Percentiles rank a stretch among this genome's conserved stretches.
Evolutionary conservation across 2,888 invertebrate genomes (phyloP).

Genomic region (Luperina nickerlii): DNA sequence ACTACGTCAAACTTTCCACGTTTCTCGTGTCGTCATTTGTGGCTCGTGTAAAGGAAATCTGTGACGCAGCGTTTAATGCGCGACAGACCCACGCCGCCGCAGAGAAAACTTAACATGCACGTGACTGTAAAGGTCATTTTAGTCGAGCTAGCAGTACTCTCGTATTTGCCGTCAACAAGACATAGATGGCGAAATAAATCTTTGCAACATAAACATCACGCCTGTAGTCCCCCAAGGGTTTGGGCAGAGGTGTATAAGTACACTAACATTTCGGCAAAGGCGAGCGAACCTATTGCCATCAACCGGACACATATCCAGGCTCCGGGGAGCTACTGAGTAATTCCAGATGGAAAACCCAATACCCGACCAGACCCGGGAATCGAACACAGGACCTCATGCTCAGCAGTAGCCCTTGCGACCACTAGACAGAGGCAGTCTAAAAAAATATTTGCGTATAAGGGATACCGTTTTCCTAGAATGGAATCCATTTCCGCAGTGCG

Average conservation of each 20-base stretch:
- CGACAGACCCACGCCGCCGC: conserved; percentile 72
- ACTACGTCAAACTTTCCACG: conserved; percentile 70
- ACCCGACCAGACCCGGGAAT: not conserved
- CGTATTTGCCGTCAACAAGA: conserved; percentile 55
- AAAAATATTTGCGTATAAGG: conserved; percentile 58
- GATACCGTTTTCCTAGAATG: conserved; percentile 66
- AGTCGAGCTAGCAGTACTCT: conserved; percentile 20
- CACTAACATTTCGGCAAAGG: not conserved
- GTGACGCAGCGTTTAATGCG: conserved; percentile 76
- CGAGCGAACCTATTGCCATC: not conserved
- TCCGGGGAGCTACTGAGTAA: not conserved
- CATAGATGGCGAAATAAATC: conserved; percentile 65
- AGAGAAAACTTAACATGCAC: conserved; percentile 71
- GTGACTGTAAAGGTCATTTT: conserved; percentile 60
- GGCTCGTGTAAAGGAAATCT: conserved; percentile 70
- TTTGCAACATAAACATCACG: conserved; percentile 32
- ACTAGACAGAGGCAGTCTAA: not conserved
- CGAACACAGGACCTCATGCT: too few species aligned
- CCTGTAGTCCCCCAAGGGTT: too few species aligned
- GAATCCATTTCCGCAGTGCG: conserved; percentile 49
- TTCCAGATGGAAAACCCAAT: not conserved
- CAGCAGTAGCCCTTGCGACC: too few species aligned
- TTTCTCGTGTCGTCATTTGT: conserved; percentile 69
- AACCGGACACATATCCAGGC: not conserved
- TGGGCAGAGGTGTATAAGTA: not conserved